Conservation (phyloP, 2,888 invertebrate genomes). For the Bursaphelenchus okinawaensis region DNA sequence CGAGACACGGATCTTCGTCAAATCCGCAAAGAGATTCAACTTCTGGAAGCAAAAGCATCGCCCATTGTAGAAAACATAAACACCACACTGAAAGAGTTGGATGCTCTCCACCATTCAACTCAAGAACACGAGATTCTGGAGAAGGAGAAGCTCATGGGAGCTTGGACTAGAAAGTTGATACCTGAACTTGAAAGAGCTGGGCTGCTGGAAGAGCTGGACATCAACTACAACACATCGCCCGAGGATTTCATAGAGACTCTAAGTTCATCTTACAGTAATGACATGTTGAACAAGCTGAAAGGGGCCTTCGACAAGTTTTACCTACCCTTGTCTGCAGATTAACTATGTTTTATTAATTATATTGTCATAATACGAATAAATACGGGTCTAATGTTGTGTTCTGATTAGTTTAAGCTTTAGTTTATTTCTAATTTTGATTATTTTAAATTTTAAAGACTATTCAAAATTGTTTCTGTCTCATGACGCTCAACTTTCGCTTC, state of each 20-base stretch:
- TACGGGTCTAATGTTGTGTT: neutral
- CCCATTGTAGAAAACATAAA: neutral
- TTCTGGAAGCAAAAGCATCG: neutral
- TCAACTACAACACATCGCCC: neutral
- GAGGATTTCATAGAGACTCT: conserved; percentile 1
- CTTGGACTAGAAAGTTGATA: conserved; percentile 2
- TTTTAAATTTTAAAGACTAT: too few species aligned
- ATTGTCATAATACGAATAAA: neutral
- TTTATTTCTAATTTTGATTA: too few species aligned
- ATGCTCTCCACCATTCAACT: neutral
- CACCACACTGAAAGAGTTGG: neutral
- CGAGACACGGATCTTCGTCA: conserved; percentile 10
- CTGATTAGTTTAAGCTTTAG: too few species aligned
- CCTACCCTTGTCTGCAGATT: neutral
- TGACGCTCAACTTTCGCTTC: too few species aligned
- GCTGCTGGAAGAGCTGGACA: neutral
- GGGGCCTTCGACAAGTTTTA: neutral
- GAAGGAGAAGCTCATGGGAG: conserved; percentile 5
- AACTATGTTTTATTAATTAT: neutral
- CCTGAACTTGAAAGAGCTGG: conserved; percentile 1
- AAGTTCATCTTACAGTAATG: neutral
- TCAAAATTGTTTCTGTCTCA: too few species aligned
- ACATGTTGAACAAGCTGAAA: neutral
- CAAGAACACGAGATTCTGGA: neutral
- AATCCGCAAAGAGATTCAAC: neutral